These are phyloP conservation scores for Myioborus miniatus DNA, from an alignment of 2,797 vertebrate genomes.

Conservation along the genomic window DNA sequence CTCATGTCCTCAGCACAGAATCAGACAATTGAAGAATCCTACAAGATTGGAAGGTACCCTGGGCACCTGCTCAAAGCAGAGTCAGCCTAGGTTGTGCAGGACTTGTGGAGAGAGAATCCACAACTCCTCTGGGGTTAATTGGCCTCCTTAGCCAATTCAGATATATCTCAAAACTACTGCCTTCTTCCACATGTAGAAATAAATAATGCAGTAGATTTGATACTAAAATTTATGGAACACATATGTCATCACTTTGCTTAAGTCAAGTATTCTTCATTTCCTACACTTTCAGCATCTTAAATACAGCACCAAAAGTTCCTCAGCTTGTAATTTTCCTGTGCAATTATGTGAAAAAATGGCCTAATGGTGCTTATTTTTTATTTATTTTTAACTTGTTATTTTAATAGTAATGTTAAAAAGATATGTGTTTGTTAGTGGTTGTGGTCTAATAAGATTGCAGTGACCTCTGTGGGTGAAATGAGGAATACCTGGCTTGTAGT, in stretches of 20 bases:
- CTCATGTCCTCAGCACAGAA: neutral
- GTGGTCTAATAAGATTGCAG: neutral
- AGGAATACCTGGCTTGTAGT: neutral
- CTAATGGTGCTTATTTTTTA: neutral
- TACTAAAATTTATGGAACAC: neutral
- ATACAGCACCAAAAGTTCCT: neutral
- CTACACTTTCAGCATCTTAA: neutral
- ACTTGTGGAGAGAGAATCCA: neutral
- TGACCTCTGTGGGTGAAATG: conserved; percentile 38
- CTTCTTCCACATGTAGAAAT: neutral
- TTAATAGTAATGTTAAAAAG: neutral
- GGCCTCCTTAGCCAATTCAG: neutral
- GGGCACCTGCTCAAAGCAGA: neutral
- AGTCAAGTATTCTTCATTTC: neutral
- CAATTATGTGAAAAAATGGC: neutral
- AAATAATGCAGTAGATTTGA: neutral
- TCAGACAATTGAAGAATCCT: neutral
- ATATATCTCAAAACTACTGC: neutral
- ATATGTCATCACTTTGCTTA: neutral
- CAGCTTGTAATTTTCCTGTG: neutral
- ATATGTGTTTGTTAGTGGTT: neutral
- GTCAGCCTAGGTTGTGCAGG: neutral
- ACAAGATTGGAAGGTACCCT: neutral
- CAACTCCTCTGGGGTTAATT: neutral
- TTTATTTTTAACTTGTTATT: neutral